Conservation (phyloP, 2,113 vertebrate genomes). For the Semnornis frantzii region DNA sequence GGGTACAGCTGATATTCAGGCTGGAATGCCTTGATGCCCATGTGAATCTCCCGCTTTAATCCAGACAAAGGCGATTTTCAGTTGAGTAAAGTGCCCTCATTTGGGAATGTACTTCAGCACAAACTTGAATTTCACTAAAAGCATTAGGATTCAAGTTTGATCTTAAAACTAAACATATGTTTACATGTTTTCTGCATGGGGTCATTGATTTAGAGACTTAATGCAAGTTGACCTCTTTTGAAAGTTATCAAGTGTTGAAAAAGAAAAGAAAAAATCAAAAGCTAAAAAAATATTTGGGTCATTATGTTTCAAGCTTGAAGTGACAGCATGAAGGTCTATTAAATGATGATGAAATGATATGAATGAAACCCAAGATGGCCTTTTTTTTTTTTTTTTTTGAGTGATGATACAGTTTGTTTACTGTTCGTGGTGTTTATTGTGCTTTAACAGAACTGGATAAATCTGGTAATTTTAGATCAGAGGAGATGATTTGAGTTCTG, state of each 20-base stretch:
- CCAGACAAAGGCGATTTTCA: not conserved
- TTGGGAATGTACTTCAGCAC: not conserved
- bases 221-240: not conserved
- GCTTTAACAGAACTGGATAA: not conserved
- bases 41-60: not conserved
- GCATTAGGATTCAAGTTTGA: not conserved
- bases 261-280: not conserved
- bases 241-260: not conserved
- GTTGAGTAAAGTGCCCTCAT: not conserved
- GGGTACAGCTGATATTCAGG: not conserved
- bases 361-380: not conserved
- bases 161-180: not conserved
- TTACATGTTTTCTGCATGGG: not conserved
- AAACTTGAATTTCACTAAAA: not conserved
- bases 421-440: not conserved
- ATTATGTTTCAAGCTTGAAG: not conserved
- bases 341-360: not conserved
- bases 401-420: not conserved
- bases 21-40: not conserved
- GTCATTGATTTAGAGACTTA: not conserved
- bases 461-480: not conserved
- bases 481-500: not conserved
- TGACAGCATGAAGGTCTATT: not conserved
- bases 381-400: not conserved
- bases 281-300: not conserved